These are phyloP conservation scores for Maccullochella peelii DNA, from an alignment of 2,113 vertebrate species.

Conservation along the genomic window DNA sequence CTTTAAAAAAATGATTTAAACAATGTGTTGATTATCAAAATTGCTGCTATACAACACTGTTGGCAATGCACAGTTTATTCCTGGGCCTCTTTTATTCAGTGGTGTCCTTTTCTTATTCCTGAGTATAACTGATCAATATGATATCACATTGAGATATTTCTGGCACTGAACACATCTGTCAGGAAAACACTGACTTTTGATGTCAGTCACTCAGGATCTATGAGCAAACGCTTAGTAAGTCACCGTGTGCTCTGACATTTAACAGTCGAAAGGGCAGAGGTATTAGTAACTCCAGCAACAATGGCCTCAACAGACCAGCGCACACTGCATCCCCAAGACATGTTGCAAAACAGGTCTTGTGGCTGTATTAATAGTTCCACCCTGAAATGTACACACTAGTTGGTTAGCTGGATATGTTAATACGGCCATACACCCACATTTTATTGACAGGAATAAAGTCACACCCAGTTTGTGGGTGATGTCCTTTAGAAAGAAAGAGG, in stretches of 20 bases:
- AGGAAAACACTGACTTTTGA: background rate
- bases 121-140: background rate
- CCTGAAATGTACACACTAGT: conserved; percentile 31
- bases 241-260: conserved; percentile 5
- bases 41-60: background rate
- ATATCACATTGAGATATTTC: background rate
- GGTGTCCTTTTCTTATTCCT: background rate
- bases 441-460: conserved; percentile 27
- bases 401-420: conserved; percentile 1
- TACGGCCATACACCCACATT: conserved; percentile 28
- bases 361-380: conserved; percentile 37
- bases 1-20: background rate
- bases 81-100: background rate
- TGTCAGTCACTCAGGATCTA: background rate
- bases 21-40: background rate
- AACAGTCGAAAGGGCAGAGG: conserved; percentile 3
- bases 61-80: background rate
- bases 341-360: conserved; percentile 44
- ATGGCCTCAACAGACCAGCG: conserved; percentile 8
- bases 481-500: conserved; percentile 19
- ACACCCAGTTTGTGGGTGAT: conserved; percentile 37
- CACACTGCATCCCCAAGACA: conserved; percentile 8
- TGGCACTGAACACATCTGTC: background rate
- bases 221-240: background rate
- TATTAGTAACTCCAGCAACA: conserved; percentile 15